A percentile compares a stretch with the other conserved stretches of the same genome.
Evolutionary conservation across 2,797 vertebrate genomes (phyloP).

Genomic region (Poecilia picta): DNA sequence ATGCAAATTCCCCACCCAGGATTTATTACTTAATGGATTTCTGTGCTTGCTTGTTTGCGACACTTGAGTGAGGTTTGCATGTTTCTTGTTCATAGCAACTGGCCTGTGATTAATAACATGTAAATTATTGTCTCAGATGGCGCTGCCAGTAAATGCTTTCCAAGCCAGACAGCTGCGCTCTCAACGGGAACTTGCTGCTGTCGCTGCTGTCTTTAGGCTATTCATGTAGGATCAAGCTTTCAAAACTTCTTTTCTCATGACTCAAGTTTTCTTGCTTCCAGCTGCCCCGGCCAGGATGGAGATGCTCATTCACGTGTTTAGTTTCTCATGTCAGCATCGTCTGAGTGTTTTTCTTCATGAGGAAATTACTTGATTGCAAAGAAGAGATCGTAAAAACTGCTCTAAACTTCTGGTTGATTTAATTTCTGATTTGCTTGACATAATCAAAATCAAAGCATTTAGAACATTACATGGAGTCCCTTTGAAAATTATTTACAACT

Average conservation of each 20-base stretch:
- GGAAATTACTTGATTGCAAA: not conserved
- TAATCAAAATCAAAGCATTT: not conserved
- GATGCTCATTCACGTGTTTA: conserved; percentile 11
- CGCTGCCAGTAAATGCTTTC: conserved; percentile 35
- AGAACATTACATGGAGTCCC: not conserved
- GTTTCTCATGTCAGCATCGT: conserved; percentile 11
- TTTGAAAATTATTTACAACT: not conserved
- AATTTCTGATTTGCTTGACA: not conserved
- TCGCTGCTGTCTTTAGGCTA: conserved; percentile 32
- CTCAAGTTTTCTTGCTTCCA: conserved; percentile 36
- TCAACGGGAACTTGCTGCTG: conserved; percentile 44
- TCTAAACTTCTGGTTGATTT: not conserved
- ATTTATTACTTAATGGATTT: not conserved
- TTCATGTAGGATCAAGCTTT: conserved; percentile 42
- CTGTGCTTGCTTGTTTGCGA: conserved; percentile 23
- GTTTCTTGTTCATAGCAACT: conserved; percentile 24
- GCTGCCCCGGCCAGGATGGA: conserved; percentile 12
- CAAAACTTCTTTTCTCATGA: conserved; percentile 35
- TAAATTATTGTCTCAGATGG: conserved; percentile 40
- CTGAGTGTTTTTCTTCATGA: not conserved
- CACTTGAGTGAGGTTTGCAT: conserved; percentile 15
- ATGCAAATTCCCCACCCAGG: not conserved
- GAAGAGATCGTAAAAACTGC: not conserved
- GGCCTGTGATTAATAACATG: conserved; percentile 37
- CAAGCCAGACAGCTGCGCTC: conserved; percentile 67